Evolutionary conservation across 2,888 invertebrate genomes (phyloP).

Genomic region (Eubasilissa splendida): DNA sequence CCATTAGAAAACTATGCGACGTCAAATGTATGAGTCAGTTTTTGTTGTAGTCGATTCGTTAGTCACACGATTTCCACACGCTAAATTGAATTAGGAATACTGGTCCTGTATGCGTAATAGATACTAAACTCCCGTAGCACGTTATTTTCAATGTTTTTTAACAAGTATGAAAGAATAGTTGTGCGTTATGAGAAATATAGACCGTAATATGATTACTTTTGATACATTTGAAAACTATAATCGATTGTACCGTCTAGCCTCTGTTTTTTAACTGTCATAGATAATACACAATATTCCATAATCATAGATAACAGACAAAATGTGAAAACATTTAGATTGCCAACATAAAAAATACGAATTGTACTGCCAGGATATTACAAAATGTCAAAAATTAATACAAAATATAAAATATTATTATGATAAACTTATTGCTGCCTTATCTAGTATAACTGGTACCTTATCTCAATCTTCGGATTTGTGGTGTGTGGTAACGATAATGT

Average conservation of each 20-base stretch:
- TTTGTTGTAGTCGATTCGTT: constrained; percentile 1
- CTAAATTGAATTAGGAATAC: not conserved
- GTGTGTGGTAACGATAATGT: no score
- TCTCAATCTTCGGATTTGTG: no score
- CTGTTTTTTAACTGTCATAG: constrained; percentile 5
- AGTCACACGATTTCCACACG: not conserved
- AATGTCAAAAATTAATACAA: no score
- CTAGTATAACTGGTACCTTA: no score
- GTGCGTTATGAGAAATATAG: constrained; percentile 15
- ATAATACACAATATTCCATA: not conserved
- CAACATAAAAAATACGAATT: not conserved
- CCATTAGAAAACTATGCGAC: constrained; percentile 44
- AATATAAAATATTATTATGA: no score
- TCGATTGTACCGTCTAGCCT: constrained; percentile 6
- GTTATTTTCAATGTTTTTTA: not conserved
- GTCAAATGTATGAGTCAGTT: constrained; percentile 36
- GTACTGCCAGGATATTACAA: not conserved
- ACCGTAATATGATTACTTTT: not conserved
- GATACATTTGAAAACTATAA: not conserved
- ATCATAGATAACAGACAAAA: not conserved
- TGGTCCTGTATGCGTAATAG: no score
- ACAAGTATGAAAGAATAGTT: not conserved
- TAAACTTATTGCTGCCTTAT: no score
- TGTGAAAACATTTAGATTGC: not conserved
- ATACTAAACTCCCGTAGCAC: constrained; percentile 6